These are phyloP conservation scores for Drosophila obscura DNA, from an alignment of 1,140 invertebrate genomes.

Conservation along the genomic window DNA sequence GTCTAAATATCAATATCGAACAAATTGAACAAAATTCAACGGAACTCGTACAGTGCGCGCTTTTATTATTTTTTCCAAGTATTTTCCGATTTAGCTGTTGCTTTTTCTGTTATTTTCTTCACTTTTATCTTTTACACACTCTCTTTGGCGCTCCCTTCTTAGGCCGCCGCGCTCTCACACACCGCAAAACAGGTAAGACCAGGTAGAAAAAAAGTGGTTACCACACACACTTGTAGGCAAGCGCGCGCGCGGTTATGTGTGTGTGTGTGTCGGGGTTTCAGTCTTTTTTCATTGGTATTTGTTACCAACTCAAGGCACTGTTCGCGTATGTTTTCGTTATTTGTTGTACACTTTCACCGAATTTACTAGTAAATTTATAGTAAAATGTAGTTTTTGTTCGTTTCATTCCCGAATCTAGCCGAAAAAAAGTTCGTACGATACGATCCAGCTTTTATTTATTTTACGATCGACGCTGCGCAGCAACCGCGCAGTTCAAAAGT, in stretches of 20 bases:
- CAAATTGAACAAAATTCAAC: conserved; percentile 5
- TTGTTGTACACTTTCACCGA: conserved; percentile 1
- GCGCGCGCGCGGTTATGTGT: conserved; percentile 13
- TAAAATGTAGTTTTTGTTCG: not conserved
- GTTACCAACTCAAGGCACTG: conserved; percentile 54
- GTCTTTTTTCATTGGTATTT: conserved; percentile 29
- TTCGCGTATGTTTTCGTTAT: conserved; percentile 8
- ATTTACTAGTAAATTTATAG: conserved; percentile 4
- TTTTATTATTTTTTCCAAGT: conserved; percentile 15
- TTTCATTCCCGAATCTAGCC: not conserved
- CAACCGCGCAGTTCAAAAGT: conserved; percentile 22
- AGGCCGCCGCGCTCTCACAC: conserved; percentile 20
- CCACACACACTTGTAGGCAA: conserved; percentile 31
- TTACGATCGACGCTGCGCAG: conserved; percentile 28
- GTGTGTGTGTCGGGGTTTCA: conserved; percentile 22
- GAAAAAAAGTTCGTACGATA: not conserved
- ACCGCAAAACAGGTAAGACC: conserved; percentile 52
- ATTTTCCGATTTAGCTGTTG: conserved; percentile 37
- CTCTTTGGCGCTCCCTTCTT: conserved; percentile 30
- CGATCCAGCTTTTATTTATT: conserved; percentile 13
- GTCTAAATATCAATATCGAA: conserved; percentile 34
- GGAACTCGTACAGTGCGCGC: conserved; percentile 36
- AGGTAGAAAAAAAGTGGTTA: conserved; percentile 60
- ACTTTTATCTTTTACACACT: conserved; percentile 49
- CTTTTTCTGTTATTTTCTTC: conserved; percentile 33